phyloP scores from a whole-genome alignment of 2,888 invertebrate species.

The Theretra japonica region DNA sequence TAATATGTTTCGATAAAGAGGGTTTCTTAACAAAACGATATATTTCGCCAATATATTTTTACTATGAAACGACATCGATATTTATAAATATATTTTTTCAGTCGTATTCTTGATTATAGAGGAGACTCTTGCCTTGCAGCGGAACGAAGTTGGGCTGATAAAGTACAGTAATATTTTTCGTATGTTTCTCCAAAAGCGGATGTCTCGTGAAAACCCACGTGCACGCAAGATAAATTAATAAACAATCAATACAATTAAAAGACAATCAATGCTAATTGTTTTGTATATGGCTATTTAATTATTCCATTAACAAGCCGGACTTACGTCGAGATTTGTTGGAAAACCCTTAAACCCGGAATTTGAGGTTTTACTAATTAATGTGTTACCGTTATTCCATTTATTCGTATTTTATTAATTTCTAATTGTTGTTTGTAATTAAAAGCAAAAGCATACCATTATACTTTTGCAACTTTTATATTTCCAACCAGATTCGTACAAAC shows the following conservation, averaged over 20 bases:
- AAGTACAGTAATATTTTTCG: too few species aligned
- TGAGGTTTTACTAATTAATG: background rate
- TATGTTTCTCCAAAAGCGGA: background rate
- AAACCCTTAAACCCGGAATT: conserved; percentile 17
- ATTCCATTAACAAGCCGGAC: conserved; percentile 20
- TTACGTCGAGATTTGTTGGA: background rate
- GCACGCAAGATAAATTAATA: background rate
- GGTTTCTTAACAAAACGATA: too few species aligned
- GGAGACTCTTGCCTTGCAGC: too few species aligned
- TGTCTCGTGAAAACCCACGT: conserved; percentile 16
- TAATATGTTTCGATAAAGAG: too few species aligned
- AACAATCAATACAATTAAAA: conserved; percentile 18
- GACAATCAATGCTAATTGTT: conserved; percentile 16
- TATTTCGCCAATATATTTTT: too few species aligned
- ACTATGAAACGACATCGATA: too few species aligned
- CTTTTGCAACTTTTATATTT: too few species aligned
- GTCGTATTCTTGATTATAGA: too few species aligned
- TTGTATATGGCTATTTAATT: background rate
- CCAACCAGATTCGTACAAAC: too few species aligned
- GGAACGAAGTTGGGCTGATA: too few species aligned
- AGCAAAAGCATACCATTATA: too few species aligned
- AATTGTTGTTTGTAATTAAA: background rate
- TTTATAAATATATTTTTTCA: too few species aligned
- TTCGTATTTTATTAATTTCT: background rate
- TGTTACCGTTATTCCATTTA: background rate